Base-by-base conservation (phyloP, 2,113 vertebrate species). In the Leptocoma aspasia region DNA sequence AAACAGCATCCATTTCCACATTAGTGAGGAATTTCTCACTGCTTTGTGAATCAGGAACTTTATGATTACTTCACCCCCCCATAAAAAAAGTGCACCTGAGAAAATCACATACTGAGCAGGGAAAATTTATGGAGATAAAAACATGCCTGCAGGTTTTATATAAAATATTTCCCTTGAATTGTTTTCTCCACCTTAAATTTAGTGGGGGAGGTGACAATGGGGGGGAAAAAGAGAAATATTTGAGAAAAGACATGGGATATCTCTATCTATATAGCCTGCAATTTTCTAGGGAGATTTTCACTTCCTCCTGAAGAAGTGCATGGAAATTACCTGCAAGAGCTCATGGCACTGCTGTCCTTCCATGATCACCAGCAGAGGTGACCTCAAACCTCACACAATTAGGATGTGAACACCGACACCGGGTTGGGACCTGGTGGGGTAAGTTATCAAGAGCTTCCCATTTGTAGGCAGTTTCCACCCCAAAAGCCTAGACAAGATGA, bases 161-260 rank as follows among this genome's bases (percentile, higher is more conserved):
- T 83, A 92, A 95, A 93, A 76, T 87, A 94, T 84, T 86, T 69
- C 14, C 28, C 37, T 75, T 41, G 7, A 61, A 84, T 92, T 96
- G 82, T 82, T 92, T 95, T 91, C 65, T 86, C 71, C 65, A 56
- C 44, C 44, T 88, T 59, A 52, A 75, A 83, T 37, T n/a, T 41
- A 83, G 64, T 70, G 88, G 49, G 27, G 53, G 90, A 97, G 69
- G 82, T 90, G 66, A 95, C 90, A 96, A 86, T 9, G 35, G 79
- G 19, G 11, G 65, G 23, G 9, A 11, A 71, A 28, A 76, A 89
- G 15, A 91, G 50, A 90, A 90, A 77, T 17, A 39, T 35, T 61
- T 89, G 35, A 59, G 39, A 54, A 76, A 76, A 93, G 15, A 65
- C 79, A 94, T 0, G 26, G 82, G 23, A 35, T 78, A 12, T 83